phyloP scores from a whole-genome alignment of 2,888 invertebrate genomes.

The Hyalella azteca region DNA sequence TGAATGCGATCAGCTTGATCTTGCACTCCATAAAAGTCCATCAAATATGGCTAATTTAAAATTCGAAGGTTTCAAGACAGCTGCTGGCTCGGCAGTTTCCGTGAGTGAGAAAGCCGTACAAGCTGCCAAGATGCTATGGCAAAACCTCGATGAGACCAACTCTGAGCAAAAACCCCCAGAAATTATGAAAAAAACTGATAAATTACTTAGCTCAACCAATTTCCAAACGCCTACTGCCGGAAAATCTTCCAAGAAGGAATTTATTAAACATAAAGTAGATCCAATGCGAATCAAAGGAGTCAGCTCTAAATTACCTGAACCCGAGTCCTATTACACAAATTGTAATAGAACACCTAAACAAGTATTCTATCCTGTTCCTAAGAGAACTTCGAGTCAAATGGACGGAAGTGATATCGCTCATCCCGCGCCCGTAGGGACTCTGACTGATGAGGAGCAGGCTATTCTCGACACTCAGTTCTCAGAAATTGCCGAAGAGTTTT shows the following conservation, averaged over 20 bases:
- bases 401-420: background rate
- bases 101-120: conserved; percentile 4
- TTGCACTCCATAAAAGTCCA: background rate
- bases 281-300: background rate
- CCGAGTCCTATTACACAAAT: background rate
- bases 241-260: background rate
- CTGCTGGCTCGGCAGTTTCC: background rate
- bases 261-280: background rate
- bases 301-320: conserved; percentile 12
- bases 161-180: background rate
- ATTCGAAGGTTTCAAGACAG: conserved; percentile 5
- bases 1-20: too few relatives aligned
- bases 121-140: background rate
- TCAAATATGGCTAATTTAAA: background rate
- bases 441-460: conserved; percentile 3
- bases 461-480: conserved; percentile 6
- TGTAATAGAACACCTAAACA: too few relatives aligned
- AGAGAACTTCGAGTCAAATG: background rate
- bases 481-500: conserved; percentile 1
- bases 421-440: background rate
- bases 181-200: background rate
- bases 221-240: background rate
- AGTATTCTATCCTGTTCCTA: too few relatives aligned
- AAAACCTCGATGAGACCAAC: background rate
- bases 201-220: background rate